Conservation (phyloP, 2,888 invertebrate species). For the Nycteola revayana region DNA sequence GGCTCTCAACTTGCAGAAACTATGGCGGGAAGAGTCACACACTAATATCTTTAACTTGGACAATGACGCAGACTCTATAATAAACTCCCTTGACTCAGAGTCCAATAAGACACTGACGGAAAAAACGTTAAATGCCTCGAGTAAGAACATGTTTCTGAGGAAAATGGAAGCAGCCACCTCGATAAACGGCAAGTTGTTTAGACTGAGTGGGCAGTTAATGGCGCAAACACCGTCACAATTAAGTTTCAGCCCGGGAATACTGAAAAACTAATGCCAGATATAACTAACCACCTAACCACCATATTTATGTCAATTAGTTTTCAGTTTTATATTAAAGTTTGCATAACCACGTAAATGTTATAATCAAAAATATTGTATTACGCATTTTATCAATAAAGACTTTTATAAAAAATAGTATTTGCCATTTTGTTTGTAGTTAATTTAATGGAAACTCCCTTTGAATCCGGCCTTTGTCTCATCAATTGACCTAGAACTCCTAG, state of each 20-base stretch:
- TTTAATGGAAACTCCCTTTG: no score
- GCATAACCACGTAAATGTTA: no score
- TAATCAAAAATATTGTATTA: no score
- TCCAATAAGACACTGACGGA: slow-evolving; percentile 70
- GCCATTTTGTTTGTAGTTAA: no score
- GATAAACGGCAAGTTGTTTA: slow-evolving; percentile 62
- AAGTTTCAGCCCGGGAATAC: slow-evolving; percentile 44
- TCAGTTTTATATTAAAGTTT: no score
- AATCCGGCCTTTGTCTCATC: no score
- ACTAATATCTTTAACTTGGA: slow-evolving; percentile 63
- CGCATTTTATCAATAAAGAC: no score
- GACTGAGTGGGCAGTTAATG: slow-evolving; percentile 61
- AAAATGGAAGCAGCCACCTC: slow-evolving; percentile 74
- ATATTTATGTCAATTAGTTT: no score
- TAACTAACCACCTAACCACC: no score
- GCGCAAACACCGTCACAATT: slow-evolving; percentile 54
- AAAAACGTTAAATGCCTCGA: slow-evolving; percentile 57
- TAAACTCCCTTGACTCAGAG: slow-evolving; percentile 61
- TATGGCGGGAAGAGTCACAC: slow-evolving; percentile 76
- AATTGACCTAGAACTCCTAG: no score
- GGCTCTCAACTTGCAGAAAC: slow-evolving; percentile 82
- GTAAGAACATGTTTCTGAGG: slow-evolving; percentile 64
- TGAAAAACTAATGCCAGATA: slow-evolving; percentile 33
- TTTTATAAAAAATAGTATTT: no score
- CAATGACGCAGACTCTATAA: slow-evolving; percentile 64